Evolutionary conservation across 2,113 vertebrate species (phyloP).

Genomic region (Corydoras sp.): DNA sequence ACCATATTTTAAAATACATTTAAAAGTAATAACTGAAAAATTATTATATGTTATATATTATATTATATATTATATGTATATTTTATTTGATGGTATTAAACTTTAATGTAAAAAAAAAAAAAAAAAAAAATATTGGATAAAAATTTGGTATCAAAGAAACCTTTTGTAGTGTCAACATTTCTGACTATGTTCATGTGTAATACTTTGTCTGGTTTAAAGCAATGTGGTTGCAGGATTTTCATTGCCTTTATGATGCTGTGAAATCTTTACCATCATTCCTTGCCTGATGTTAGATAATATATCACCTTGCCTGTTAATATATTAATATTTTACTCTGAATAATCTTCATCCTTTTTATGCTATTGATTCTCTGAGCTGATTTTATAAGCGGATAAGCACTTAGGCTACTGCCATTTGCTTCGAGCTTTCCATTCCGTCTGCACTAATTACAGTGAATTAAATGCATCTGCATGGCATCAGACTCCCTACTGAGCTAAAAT

Average conservation of each 20-base stretch:
- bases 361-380: conserved; percentile 19
- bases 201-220: too few relatives aligned
- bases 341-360: conserved; percentile 27
- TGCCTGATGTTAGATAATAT: conserved; percentile 20
- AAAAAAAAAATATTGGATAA: too few relatives aligned
- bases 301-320: conserved; percentile 24
- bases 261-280: background rate
- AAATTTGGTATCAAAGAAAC: too few relatives aligned
- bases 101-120: too few relatives aligned
- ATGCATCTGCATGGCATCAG: conserved; percentile 37
- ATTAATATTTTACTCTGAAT: conserved; percentile 22
- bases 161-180: too few relatives aligned
- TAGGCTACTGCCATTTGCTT: conserved; percentile 40
- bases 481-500: conserved; percentile 38
- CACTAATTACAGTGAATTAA: conserved; percentile 43
- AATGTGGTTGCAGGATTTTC: background rate
- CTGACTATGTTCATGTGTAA: too few relatives aligned
- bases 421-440: conserved; percentile 23
- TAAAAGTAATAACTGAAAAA: too few relatives aligned
- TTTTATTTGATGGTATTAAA: too few relatives aligned
- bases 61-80: too few relatives aligned
- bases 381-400: conserved; percentile 34
- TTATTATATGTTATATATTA: too few relatives aligned
- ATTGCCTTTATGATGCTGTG: background rate
- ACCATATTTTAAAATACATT: too few relatives aligned